A percentile compares a stretch with the other conserved stretches of the same genome.
These are phyloP conservation scores for Cerceris rybyensis DNA, from an alignment of 2,888 invertebrate genomes.

Conservation along the genomic window DNA sequence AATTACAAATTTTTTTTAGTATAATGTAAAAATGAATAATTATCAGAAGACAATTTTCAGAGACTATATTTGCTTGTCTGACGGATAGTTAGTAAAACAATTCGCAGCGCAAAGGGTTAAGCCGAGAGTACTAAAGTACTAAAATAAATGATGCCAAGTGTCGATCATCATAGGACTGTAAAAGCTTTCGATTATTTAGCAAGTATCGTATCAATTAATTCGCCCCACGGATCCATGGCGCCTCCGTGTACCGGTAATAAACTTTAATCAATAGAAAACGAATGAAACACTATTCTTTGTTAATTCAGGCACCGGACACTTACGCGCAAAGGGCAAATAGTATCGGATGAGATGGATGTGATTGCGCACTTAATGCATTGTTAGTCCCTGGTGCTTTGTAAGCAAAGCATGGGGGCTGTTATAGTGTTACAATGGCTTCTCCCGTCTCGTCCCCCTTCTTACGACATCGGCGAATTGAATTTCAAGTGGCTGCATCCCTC, in stretches of 20 bases:
- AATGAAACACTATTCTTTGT: slow-evolving; percentile 66
- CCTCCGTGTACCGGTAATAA: slow-evolving; percentile 47
- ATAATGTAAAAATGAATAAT: too few species aligned
- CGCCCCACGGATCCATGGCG: neutral
- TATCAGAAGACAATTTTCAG: too few species aligned
- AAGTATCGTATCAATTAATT: neutral
- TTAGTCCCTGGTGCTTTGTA: slow-evolving; percentile 78
- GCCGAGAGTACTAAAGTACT: too few species aligned
- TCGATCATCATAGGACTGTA: too few species aligned
- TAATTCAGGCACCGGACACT: slow-evolving; percentile 77
- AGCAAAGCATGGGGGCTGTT: slow-evolving; percentile 80
- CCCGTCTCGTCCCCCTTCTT: slow-evolving; percentile 57
- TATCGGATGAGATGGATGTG: slow-evolving; percentile 82
- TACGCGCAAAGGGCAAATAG: slow-evolving; percentile 81
- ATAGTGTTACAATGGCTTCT: slow-evolving; percentile 77
- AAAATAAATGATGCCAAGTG: too few species aligned
- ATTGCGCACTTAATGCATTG: slow-evolving; percentile 82
- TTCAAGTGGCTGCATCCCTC: slow-evolving; percentile 82
- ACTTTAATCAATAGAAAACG: slow-evolving; percentile 51
- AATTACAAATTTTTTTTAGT: too few species aligned
- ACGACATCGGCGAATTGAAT: slow-evolving; percentile 80
- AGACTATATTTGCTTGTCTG: too few species aligned
- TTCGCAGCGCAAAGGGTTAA: too few species aligned
- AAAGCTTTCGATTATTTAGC: neutral
- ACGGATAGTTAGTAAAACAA: too few species aligned